Evolutionary conservation across 1,140 invertebrate genomes (phyloP).

Genomic region (Heterodera carotae): DNA sequence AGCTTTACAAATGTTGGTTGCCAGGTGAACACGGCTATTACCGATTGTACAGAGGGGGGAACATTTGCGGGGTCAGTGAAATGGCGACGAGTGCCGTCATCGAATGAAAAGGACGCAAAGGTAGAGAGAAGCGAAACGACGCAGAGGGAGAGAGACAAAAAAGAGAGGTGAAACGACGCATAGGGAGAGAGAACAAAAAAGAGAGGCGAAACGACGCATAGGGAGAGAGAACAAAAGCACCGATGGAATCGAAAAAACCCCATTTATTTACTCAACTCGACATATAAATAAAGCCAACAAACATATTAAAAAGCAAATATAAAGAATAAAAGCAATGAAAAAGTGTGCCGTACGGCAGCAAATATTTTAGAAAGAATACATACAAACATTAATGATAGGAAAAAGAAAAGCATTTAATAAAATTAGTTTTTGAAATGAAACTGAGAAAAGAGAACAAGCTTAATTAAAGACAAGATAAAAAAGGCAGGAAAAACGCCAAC

Average conservation of each 20-base stretch:
- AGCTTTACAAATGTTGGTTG: not conserved
- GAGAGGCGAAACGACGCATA: not conserved
- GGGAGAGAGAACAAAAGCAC: too few relatives aligned
- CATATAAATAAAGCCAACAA: too few relatives aligned
- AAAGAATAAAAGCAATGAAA: too few relatives aligned
- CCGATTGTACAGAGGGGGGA: constrained; percentile 86
- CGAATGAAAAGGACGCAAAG: constrained; percentile 39
- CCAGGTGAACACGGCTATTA: constrained; percentile 77
- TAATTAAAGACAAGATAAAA: not conserved
- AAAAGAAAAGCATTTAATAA: not conserved
- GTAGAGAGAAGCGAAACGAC: too few relatives aligned
- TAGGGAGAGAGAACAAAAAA: not conserved
- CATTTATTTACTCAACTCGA: too few relatives aligned
- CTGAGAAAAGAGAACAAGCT: not conserved
- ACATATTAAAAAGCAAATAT: too few relatives aligned
- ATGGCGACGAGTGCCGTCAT: constrained; percentile 86
- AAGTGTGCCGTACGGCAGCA: too few relatives aligned
- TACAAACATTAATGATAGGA: not conserved
- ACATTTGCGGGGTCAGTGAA: constrained; percentile 87
- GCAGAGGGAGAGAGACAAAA: not conserved
- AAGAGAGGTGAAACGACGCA: not conserved
- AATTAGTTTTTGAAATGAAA: not conserved
- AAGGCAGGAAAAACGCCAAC: not conserved
- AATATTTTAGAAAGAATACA: not conserved
- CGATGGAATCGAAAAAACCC: too few relatives aligned